phyloP scores from a whole-genome alignment of 2,113 vertebrate species.

The Megaleporinus macrocephalus region DNA sequence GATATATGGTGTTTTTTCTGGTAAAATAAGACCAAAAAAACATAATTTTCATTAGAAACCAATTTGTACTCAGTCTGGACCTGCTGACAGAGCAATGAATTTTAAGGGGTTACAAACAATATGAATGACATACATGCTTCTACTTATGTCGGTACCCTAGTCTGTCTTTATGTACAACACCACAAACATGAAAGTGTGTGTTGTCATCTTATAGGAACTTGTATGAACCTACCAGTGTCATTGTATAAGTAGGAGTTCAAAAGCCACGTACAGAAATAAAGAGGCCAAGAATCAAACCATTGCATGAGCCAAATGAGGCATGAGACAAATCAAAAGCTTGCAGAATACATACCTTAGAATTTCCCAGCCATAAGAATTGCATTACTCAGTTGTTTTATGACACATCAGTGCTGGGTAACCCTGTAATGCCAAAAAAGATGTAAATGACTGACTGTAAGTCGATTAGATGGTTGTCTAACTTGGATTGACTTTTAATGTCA shows the following conservation, averaged over 20 bases:
- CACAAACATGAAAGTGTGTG: neutral
- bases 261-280: neutral
- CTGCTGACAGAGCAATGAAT: too few relatives aligned
- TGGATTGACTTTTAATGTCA: too few relatives aligned
- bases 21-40: too few relatives aligned
- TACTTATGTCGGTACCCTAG: constrained; percentile 4
- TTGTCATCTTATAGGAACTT: constrained; percentile 12
- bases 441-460: too few relatives aligned
- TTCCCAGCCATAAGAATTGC: constrained; percentile 33
- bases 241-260: constrained; percentile 28
- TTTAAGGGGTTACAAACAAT: neutral
- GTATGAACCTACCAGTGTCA: constrained; percentile 2
- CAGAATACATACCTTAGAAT: constrained; percentile 14
- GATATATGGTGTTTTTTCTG: too few relatives aligned
- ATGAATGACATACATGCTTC: neutral
- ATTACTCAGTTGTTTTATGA: neutral
- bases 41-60: too few relatives aligned
- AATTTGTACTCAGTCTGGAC: too few relatives aligned
- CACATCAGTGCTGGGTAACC: neutral
- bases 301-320: neutral
- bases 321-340: constrained; percentile 6
- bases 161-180: neutral
- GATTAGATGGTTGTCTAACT: too few relatives aligned
- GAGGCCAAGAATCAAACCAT: constrained; percentile 1
- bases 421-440: too few relatives aligned